Percentiles rank a stretch among this genome's conserved stretches.
Evolutionary conservation across 2,888 invertebrate species (phyloP).

Genomic region (Strigamia crassipes): DNA sequence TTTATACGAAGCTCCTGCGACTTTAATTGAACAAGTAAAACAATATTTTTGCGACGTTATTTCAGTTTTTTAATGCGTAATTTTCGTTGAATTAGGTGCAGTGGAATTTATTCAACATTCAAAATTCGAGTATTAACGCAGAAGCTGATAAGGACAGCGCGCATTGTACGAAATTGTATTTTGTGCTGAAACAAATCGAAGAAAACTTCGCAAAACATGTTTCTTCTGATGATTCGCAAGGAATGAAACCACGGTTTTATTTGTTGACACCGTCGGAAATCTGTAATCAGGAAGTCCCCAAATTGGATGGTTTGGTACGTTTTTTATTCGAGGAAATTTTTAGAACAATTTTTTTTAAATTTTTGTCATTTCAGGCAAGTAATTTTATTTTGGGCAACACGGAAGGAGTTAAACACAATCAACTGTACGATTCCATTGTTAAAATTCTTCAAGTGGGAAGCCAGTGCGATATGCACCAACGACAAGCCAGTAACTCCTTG

Average conservation of each 20-base stretch:
- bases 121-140: conserved; percentile 43
- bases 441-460: conserved; percentile 81
- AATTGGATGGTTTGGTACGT: conserved; percentile 71
- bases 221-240: conserved; percentile 56
- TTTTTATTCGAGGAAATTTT: conserved; percentile 51
- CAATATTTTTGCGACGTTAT: not conserved
- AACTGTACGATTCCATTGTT: conserved; percentile 82
- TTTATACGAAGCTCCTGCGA: conserved; percentile 88
- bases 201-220: conserved; percentile 65
- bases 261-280: conserved; percentile 79
- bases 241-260: conserved; percentile 89
- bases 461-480: conserved; percentile 61
- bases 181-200: conserved; percentile 76
- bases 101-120: conserved; percentile 72
- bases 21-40: conserved; percentile 78
- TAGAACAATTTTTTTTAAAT: conserved; percentile 41
- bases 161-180: conserved; percentile 62
- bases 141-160: conserved; percentile 52
- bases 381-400: conserved; percentile 92
- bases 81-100: conserved; percentile 65
- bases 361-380: conserved; percentile 67
- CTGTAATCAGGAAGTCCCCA: conserved; percentile 76
- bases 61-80: not conserved
- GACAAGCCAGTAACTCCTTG: conserved; percentile 54
- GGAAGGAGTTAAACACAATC: conserved; percentile 85